Percentiles rank a stretch among this genome's conserved stretches.
These are phyloP conservation scores for Mesaphorura yosii DNA, from an alignment of 1,140 invertebrate species.

Conservation along the genomic window DNA sequence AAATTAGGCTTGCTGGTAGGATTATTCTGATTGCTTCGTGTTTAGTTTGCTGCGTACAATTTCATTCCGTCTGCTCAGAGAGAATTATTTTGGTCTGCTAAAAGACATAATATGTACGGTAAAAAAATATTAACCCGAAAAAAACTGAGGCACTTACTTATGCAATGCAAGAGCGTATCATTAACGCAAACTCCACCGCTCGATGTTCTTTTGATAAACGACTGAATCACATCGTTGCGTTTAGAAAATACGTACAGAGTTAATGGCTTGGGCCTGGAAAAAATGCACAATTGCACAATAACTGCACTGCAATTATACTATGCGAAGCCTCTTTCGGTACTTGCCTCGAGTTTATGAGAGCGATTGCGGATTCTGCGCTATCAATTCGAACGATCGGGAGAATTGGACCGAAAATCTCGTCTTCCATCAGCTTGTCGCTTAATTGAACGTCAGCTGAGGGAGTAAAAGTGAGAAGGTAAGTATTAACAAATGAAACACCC, in stretches of 20 bases:
- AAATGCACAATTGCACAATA: neutral
- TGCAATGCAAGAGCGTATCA: slow-evolving; percentile 16
- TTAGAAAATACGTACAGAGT: slow-evolving; percentile 76
- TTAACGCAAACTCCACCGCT: slow-evolving; percentile 51
- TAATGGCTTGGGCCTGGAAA: slow-evolving; percentile 49
- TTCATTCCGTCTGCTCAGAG: no score
- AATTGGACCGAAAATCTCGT: slow-evolving; percentile 45
- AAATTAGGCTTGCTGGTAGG: no score
- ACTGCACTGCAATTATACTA: neutral
- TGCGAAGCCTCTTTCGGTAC: neutral
- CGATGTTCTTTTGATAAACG: slow-evolving; percentile 47
- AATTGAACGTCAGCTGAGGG: slow-evolving; percentile 7
- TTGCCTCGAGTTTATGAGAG: slow-evolving; percentile 56
- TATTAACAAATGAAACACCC: neutral
- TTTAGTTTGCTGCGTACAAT: no score
- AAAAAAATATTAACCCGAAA: no score
- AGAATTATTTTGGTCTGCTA: no score
- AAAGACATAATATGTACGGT: no score
- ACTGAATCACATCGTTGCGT: slow-evolving; percentile 55
- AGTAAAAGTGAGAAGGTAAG: neutral
- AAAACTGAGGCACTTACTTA: no score
- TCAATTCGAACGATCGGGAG: slow-evolving; percentile 35
- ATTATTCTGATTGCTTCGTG: no score
- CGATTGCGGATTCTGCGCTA: slow-evolving; percentile 74
- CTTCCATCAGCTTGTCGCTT: slow-evolving; percentile 15